Conservation (phyloP, 2,797 vertebrate genomes). For the Pyrocephalus nanus region DNA sequence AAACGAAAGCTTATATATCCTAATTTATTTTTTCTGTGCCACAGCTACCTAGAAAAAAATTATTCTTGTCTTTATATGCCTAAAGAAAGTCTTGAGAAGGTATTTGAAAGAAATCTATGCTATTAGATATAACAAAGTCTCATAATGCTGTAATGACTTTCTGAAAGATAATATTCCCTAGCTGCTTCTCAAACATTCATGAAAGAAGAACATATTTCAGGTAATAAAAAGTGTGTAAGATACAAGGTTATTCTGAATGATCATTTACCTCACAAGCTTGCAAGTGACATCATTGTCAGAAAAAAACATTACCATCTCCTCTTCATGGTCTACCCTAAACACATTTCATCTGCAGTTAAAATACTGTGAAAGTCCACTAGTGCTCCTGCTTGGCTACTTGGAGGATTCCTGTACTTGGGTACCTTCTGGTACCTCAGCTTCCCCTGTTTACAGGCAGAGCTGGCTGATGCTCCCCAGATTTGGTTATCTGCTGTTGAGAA, state of each 20-base stretch:
- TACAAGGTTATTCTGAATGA: background rate
- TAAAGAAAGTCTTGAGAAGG: background rate
- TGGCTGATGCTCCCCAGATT: background rate
- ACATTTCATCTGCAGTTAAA: background rate
- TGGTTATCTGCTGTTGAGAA: background rate
- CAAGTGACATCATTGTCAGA: background rate
- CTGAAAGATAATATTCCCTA: slow-evolving; percentile 15
- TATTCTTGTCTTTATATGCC: background rate
- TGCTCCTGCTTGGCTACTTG: background rate
- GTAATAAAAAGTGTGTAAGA: background rate
- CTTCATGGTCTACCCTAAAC: background rate
- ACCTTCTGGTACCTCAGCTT: background rate
- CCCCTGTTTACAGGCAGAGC: background rate
- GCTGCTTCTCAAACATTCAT: slow-evolving; percentile 35
- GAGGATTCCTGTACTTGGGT: background rate
- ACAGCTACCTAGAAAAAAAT: background rate
- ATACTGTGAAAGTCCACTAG: background rate
- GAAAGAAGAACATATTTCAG: background rate
- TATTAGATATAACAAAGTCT: slow-evolving; percentile 2
- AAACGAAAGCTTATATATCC: background rate
- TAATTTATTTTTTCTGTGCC: background rate
- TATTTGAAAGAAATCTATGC: background rate
- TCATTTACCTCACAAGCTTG: background rate
- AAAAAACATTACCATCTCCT: background rate
- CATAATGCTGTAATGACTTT: slow-evolving; percentile 12